phyloP scores from a whole-genome alignment of 2,797 vertebrate species.

The Galagoides demidoff region DNA sequence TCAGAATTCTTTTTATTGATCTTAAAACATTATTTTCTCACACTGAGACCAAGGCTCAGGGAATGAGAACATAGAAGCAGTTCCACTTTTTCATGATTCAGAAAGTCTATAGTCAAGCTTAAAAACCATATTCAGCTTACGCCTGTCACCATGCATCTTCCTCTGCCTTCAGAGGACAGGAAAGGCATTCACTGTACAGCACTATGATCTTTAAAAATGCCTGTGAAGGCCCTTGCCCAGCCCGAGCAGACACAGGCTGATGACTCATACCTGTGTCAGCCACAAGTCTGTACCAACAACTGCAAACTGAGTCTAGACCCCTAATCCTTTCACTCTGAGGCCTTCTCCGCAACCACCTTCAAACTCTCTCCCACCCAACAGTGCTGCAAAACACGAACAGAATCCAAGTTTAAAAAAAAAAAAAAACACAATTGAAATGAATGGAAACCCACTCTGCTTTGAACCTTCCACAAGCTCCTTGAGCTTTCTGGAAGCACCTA shows the following conservation, averaged over 20 bases:
- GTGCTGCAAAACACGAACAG: background rate
- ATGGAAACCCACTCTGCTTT: background rate
- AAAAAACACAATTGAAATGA: background rate
- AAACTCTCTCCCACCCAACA: background rate
- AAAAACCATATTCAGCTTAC: background rate
- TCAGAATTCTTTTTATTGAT: slow-evolving; percentile 30
- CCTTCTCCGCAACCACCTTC: background rate
- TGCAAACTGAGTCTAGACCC: background rate
- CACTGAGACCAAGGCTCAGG: background rate
- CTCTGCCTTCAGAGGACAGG: background rate
- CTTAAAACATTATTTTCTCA: slow-evolving; percentile 14
- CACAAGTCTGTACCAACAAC: background rate
- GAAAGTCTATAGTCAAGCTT: background rate
- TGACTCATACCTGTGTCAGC: background rate
- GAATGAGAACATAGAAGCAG: slow-evolving; percentile 28
- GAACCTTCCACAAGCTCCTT: background rate
- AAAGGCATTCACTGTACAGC: background rate
- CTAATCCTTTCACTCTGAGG: background rate
- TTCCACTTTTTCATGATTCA: background rate
- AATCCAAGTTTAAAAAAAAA: background rate
- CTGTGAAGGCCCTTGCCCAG: background rate
- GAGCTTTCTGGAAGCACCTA: background rate
- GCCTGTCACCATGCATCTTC: background rate
- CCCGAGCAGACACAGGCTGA: background rate
- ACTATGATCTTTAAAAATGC: background rate